Evolutionary conservation across 1,140 invertebrate genomes (phyloP), one percentile per base, ranked within the genome.

Genomic region (Eulimnadia texana): DNA sequence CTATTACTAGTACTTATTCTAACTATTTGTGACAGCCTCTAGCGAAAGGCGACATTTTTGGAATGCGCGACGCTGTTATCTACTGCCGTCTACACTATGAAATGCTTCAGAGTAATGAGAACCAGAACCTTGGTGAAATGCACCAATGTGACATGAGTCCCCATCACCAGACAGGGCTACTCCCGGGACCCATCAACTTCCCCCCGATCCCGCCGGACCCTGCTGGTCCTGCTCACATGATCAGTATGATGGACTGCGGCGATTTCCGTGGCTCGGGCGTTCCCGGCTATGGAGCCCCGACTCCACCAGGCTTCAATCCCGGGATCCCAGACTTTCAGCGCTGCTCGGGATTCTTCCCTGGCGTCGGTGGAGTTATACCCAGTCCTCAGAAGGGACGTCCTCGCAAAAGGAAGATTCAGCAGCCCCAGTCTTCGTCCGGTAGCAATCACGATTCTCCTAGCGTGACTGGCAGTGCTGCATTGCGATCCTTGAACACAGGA

Each of bases 51-150:
- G 92, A 95, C 72, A 86, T 91, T 66, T 94, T 93, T 73, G 90
- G 90, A 16, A 85, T 90, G 78, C 78, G 84, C 63, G 85, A 90
- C 66, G 83, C 85, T 11, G 81, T 84, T 28, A 85, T 92, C 25
- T 86, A 85, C 72, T 88, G 85, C 74, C 82, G 87, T 68, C 76
- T 85, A 61, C 88, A 92, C 74, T 92, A 89, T 75, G 85, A 87
- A 68, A 82, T 86, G 70, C 73, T 72, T 69, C 81, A 66, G 75
- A 68, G 66, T 65, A 50, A 50, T 20, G n/a, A 50, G 25, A 29
- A 27, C 13, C 28, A 29, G 55, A n/a, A 19, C 24, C 22, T 16
- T 1, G 27, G 33, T 20, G 27, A 57, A 19, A 22, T 51, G 27
- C 60, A 52, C n/a, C 51, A 61, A 20, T 51, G 42, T 20, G 50